A percentile compares a stretch with the other conserved stretches of the same genome.
Evolutionary conservation across 2,113 vertebrate genomes (phyloP).

Genomic region (Amphiprion percula): DNA sequence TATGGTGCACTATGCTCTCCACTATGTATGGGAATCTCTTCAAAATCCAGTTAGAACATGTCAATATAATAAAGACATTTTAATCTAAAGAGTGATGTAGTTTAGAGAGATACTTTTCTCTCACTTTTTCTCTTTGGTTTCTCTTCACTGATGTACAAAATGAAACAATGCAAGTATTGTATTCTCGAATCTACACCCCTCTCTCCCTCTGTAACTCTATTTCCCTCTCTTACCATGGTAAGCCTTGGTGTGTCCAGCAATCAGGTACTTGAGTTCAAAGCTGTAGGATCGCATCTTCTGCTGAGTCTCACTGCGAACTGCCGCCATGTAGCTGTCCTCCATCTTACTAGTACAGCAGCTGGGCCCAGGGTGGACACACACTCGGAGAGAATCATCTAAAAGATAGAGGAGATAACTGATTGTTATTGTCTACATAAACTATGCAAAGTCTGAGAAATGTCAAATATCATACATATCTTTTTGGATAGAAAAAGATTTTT

Average conservation of each 20-base stretch:
- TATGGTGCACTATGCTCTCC: too few relatives aligned
- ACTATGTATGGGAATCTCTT: too few relatives aligned
- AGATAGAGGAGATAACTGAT: neutral
- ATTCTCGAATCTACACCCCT: neutral
- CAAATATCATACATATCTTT: neutral
- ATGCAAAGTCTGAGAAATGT: too few relatives aligned
- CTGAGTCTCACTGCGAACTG: conserved; percentile 88
- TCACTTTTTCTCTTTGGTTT: too few relatives aligned
- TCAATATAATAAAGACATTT: too few relatives aligned
- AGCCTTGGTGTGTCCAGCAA: conserved; percentile 84
- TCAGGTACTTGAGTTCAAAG: conserved; percentile 92
- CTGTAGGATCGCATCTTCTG: conserved; percentile 90
- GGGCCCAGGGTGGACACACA: conserved; percentile 88
- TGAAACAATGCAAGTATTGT: neutral
- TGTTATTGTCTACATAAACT: too few relatives aligned
- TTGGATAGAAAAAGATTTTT: neutral
- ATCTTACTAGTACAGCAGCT: conserved; percentile 93
- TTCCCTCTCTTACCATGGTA: conserved; percentile 86
- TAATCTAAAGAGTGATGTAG: too few relatives aligned
- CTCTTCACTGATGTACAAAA: neutral
- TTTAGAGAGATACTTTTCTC: too few relatives aligned
- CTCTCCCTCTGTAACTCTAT: neutral
- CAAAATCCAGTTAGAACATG: too few relatives aligned
- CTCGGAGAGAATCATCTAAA: conserved; percentile 88
- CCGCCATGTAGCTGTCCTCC: conserved; percentile 92